Evolutionary conservation across 1,140 invertebrate species (phyloP).

Genomic region (Drosophila mayri): DNA sequence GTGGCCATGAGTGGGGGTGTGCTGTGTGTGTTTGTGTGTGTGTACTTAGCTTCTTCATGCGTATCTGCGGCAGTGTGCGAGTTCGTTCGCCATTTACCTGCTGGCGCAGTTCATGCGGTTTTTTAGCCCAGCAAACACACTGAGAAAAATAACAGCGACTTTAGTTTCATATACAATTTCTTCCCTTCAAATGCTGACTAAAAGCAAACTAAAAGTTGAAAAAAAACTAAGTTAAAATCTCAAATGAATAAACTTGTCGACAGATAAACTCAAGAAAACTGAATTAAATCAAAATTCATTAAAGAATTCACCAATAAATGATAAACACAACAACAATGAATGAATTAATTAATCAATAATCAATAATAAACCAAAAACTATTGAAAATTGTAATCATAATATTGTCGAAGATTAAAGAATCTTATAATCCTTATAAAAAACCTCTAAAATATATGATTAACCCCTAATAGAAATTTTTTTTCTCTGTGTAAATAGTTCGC

Average conservation of each 20-base stretch:
- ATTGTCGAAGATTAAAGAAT: too few species aligned
- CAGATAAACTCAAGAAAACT: too few species aligned
- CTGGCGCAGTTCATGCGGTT: constrained; percentile 23
- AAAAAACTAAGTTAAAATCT: too few species aligned
- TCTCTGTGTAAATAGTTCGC: constrained; percentile 18
- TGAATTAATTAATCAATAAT: too few species aligned
- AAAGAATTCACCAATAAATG: too few species aligned
- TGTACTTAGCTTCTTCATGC: constrained; percentile 30
- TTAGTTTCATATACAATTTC: neutral
- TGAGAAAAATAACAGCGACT: neutral
- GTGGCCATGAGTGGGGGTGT: constrained; percentile 21
- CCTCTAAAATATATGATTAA: neutral
- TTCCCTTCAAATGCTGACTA: neutral
- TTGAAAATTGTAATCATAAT: neutral
- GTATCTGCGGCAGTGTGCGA: constrained; percentile 7
- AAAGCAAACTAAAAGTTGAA: too few species aligned
- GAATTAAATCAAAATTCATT: too few species aligned
- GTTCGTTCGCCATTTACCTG: constrained; percentile 47
- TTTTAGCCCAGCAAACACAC: constrained; percentile 15
- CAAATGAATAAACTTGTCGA: too few species aligned
- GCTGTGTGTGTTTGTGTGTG: constrained; percentile 4
- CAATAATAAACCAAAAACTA: neutral
- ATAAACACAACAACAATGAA: too few species aligned
- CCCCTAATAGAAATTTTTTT: neutral
- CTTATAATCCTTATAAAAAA: too few species aligned